Evolutionary conservation across 2,797 vertebrate species (phyloP), one percentile per base, ranked within the genome.

Genomic region (Amblyopsis hoosieri): DNA sequence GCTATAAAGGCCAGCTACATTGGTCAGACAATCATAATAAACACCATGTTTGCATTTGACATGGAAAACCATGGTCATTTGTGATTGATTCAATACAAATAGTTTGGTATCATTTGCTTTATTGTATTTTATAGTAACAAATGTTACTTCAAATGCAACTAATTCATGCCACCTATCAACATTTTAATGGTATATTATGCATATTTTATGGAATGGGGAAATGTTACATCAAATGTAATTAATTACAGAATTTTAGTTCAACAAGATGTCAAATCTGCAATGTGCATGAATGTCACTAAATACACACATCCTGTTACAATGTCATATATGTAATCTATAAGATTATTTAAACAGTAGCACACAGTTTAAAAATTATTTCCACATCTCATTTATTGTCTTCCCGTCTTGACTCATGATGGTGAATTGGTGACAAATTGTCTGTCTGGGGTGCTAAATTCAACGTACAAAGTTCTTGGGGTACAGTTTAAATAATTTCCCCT

Each of bases 401-500:
- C 11, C 17, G 55, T 53, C 51, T 6, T 42, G n/a, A 10, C 17
- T 29, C 12, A 17, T 42, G 33, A 56, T 9, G 7, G 50, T n/a
- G 19, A 1, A 52, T 54, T 53, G 3, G 23, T 29, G 23, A 51
- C 12, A 67, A 52, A n/a, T 48, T 11, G 19, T 52, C 23, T 13
- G 8, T 0, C 2, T 0, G 8, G 45, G 37, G 1, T 0, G 3
- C 15, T 52, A 11, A 2, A 47, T 29, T 86, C 91, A 99, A 55
- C 94, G 94, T 57, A 92, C 85, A 53, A 91, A 97, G 88, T 97
- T 98, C 85, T 95, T 98, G 49, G 97, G 97, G 75, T 94, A 95
- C 14, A 98, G 89, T 80, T 94, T 93, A 85, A 98, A 97, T 47
- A 98, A 93, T 71, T 95, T 98, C n/a, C 92, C 94, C 0, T 97